Evolutionary conservation across 35 echinoderm and acorn worm species (phyloP).

Genomic region (Amphiura filiformis): DNA sequence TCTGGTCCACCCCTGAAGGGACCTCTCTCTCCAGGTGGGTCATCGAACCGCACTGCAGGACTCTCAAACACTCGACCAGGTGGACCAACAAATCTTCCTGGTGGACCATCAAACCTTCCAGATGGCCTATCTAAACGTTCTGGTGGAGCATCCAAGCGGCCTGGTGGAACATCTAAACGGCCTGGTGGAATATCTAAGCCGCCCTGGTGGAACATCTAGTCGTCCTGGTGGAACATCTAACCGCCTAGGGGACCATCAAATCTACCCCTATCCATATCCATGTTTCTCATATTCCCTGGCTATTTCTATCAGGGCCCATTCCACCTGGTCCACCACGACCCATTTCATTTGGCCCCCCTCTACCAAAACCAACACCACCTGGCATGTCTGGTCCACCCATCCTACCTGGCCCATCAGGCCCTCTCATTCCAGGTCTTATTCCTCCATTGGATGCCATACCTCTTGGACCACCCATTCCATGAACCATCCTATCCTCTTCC

Average conservation of each 20-base stretch:
- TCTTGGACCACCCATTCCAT: too few species aligned
- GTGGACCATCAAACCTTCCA: neutral
- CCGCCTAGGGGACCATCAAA: neutral
- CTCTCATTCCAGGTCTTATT: too few species aligned
- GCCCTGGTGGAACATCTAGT: neutral
- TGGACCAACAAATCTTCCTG: neutral
- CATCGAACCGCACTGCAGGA: too few species aligned
- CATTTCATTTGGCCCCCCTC: neutral
- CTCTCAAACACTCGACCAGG: neutral
- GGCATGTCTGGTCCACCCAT: neutral
- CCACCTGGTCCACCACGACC: neutral
- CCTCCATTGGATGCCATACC: too few species aligned
- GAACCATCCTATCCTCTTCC: neutral
- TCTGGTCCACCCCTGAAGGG: too few species aligned
- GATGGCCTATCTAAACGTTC: neutral
- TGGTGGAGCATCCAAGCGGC: neutral
- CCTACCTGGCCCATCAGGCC: neutral
- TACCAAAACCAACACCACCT: too few species aligned
- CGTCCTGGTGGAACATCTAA: neutral
- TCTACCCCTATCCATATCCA: too few species aligned
- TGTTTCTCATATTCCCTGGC: too few species aligned
- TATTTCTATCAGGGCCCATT: neutral
- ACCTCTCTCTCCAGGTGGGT: too few species aligned
- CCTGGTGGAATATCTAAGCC: neutral
- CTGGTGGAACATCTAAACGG: neutral